Evolutionary conservation across 2,888 invertebrate species (phyloP).

Genomic region (Drosophila subsilvestris): DNA sequence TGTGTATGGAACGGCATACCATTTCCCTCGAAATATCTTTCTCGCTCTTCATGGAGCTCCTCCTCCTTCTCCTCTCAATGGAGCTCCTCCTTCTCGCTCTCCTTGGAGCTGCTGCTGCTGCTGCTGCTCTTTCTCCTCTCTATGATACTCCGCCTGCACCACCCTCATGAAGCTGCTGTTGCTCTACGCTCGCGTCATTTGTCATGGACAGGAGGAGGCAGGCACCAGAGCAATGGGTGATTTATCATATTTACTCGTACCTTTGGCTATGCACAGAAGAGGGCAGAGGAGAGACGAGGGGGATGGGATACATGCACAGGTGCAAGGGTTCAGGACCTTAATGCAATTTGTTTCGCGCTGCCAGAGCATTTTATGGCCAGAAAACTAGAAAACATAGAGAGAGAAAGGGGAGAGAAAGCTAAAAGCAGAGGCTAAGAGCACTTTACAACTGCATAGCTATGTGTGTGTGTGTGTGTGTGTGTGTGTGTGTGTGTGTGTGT

Average conservation of each 20-base stretch:
- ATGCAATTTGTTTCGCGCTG: constrained; percentile 75
- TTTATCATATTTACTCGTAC: constrained; percentile 72
- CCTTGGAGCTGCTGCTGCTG: not conserved
- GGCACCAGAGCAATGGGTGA: constrained; percentile 56
- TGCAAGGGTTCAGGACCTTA: constrained; percentile 72
- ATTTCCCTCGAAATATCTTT: constrained; percentile 44
- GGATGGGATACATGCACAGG: constrained; percentile 54
- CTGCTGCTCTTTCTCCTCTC: not conserved
- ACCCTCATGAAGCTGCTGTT: not conserved
- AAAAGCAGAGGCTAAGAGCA: constrained; percentile 18
- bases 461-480: too few species aligned
- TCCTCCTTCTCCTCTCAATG: too few species aligned
- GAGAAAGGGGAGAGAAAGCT: not conserved
- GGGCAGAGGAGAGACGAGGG: not conserved
- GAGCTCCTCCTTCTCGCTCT: not conserved
- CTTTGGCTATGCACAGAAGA: constrained; percentile 41
- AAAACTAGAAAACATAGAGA: constrained; percentile 36
- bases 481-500: constrained; percentile 13
- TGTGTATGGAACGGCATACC: constrained; percentile 49
- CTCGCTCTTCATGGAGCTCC: not conserved
- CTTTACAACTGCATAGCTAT: constrained; percentile 16
- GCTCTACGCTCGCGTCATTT: constrained; percentile 58
- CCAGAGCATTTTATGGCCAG: constrained; percentile 63
- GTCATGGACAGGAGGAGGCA: constrained; percentile 63
- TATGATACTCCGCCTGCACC: not conserved